Percentiles rank a stretch among this genome's conserved stretches.
Evolutionary conservation across 2,797 vertebrate species (phyloP).

Genomic region (Avahi laniger): DNA sequence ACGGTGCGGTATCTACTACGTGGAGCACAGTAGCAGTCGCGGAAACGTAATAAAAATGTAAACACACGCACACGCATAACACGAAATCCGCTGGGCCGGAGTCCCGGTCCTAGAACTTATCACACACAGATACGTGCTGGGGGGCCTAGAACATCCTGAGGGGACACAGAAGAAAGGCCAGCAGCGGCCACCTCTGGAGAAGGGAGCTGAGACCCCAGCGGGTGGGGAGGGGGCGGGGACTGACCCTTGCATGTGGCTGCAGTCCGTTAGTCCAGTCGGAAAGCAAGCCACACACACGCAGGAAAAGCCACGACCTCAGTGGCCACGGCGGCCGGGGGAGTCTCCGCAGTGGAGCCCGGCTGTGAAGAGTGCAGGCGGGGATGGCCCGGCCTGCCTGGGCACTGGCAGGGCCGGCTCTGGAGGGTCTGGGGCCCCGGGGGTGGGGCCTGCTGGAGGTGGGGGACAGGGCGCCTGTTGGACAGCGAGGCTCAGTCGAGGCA

Average conservation of each 20-base stretch:
- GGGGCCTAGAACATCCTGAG: neutral
- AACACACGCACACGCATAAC: neutral
- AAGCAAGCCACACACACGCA: neutral
- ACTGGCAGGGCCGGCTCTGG: neutral
- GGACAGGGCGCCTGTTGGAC: neutral
- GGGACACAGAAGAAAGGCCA: neutral
- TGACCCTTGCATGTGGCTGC: neutral
- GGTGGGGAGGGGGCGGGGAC: too few species aligned
- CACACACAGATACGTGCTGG: too few species aligned
- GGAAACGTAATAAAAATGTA: neutral
- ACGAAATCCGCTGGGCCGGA: neutral
- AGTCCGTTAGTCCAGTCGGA: neutral
- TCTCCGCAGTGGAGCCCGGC: neutral
- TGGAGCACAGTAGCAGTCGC: accelerated
- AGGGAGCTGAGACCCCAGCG: neutral
- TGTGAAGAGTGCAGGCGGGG: too few species aligned
- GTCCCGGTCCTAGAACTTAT: neutral
- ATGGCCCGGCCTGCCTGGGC: neutral
- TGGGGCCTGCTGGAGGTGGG: neutral
- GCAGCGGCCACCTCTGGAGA: too few species aligned
- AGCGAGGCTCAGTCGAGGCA: neutral
- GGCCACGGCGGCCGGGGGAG: neutral
- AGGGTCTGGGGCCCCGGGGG: neutral
- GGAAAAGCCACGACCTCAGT: neutral
- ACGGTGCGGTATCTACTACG: accelerated